These are phyloP conservation scores for Gadus macrocephalus DNA, from an alignment of 2,113 vertebrate species.

Conservation along the genomic window DNA sequence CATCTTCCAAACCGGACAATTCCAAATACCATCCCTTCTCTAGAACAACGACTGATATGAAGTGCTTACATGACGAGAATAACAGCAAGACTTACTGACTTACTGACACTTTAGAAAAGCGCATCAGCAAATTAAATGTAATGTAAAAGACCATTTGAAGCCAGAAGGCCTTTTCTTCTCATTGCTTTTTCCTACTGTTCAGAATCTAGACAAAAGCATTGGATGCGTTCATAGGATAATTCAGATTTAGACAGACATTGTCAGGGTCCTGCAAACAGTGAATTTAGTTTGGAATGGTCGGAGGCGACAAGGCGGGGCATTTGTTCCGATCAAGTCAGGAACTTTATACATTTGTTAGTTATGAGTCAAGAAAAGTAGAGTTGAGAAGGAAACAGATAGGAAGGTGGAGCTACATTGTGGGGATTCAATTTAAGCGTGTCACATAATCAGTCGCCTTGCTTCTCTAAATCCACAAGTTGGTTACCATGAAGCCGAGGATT, in stretches of 20 bases:
- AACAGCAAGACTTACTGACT: no score
- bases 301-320: background rate
- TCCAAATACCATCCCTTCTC: no score
- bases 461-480: slow-evolving; percentile 47
- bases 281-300: background rate
- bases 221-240: background rate
- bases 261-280: background rate
- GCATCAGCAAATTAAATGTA: no score
- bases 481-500: slow-evolving; percentile 43
- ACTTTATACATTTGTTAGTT: background rate
- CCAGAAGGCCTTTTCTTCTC: no score
- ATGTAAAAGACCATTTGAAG: no score
- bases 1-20: no score
- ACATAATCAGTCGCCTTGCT: background rate
- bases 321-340: background rate
- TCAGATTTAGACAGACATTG: background rate
- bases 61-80: no score
- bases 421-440: background rate
- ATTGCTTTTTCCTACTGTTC: no score
- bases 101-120: no score
- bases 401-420: background rate
- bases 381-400: background rate
- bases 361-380: background rate
- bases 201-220: slow-evolving; percentile 13
- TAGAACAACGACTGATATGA: no score